Conservation (phyloP, 1,140 invertebrate species). For the Chelonus insularis region DNA sequence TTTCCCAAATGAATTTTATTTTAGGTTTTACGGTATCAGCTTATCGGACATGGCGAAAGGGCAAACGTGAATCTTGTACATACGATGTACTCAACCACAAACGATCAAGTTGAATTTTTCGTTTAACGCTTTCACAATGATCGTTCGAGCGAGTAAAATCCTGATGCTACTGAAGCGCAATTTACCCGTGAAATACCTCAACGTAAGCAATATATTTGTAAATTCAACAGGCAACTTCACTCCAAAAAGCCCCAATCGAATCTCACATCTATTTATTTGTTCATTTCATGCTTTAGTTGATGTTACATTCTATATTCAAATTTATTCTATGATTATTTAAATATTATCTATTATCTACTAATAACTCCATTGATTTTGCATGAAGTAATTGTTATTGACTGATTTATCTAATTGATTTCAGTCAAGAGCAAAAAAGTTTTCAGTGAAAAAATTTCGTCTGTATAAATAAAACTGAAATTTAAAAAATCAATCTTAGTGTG, state of each 20-base stretch:
- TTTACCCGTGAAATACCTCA: slow-evolving; percentile 17
- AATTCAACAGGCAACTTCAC: neutral
- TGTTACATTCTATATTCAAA: neutral
- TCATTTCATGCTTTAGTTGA: neutral
- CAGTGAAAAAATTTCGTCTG: too few relatives aligned
- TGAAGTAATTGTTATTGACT: too few relatives aligned
- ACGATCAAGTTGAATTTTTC: slow-evolving; percentile 19
- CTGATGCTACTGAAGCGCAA: neutral
- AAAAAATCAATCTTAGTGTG: too few relatives aligned
- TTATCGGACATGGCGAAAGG: neutral
- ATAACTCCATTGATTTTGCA: too few relatives aligned
- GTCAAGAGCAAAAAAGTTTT: too few relatives aligned
- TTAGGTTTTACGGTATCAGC: too few relatives aligned
- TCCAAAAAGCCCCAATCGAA: neutral
- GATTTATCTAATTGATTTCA: too few relatives aligned
- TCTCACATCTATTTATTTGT: neutral
- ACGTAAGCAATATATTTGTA: slow-evolving; percentile 14
- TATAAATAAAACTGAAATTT: too few relatives aligned
- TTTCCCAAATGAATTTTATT: too few relatives aligned
- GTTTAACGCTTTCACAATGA: slow-evolving; percentile 25
- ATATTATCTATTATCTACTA: too few relatives aligned
- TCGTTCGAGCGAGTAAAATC: slow-evolving; percentile 22
- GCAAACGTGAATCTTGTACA: neutral
- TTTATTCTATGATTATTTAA: too few relatives aligned
- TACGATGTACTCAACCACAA: neutral